These are phyloP conservation scores for Balearica regulorum DNA, from an alignment of 2,797 vertebrate species.

Conservation along the genomic window DNA sequence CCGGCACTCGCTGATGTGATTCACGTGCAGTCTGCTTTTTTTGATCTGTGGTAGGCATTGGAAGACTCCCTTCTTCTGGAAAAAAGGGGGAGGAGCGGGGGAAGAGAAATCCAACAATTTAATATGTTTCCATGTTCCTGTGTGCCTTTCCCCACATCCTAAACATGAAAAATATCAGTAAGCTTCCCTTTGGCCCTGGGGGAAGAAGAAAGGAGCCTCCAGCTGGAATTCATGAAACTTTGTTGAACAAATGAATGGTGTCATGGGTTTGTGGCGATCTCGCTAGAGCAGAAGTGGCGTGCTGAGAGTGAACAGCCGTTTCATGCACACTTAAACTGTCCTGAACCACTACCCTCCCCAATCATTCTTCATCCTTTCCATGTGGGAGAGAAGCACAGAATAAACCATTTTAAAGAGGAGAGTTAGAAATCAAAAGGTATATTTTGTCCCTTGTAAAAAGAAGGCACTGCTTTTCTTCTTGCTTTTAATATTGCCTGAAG, in stretches of 20 bases:
- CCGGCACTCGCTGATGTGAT: background rate
- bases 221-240: constrained; percentile 33
- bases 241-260: background rate
- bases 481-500: background rate
- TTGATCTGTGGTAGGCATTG: background rate
- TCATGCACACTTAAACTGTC: constrained; percentile 55
- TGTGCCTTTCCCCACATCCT: background rate
- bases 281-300: background rate
- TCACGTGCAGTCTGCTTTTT: background rate
- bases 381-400: constrained; percentile 8
- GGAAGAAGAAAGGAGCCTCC: constrained; percentile 29
- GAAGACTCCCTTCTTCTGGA: background rate
- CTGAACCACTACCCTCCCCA: constrained; percentile 8
- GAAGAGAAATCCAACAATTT: background rate
- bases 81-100: background rate
- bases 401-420: background rate
- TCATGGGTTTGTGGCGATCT: background rate
- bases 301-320: constrained; percentile 40
- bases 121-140: background rate
- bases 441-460: background rate
- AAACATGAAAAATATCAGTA: constrained; percentile 34
- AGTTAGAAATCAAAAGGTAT: background rate
- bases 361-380: background rate
- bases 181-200: constrained; percentile 6
- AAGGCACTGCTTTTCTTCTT: background rate